Conservation (phyloP, 92 coral and sea anemone genomes). For the Blastomussa wellsi region DNA sequence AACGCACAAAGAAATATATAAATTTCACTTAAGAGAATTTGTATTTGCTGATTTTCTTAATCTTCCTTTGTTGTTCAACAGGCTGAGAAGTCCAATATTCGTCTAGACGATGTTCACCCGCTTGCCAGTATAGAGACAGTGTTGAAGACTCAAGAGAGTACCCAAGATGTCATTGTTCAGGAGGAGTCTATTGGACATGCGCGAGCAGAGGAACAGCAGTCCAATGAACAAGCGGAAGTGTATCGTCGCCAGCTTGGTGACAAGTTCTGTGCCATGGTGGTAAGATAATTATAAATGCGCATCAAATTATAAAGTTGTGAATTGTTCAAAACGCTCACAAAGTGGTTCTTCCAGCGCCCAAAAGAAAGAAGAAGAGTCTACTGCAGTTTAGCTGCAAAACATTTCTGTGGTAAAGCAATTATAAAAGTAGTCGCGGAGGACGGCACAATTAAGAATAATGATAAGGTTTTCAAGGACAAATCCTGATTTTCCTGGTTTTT, state of each 20-base stretch:
- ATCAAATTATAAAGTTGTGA: not conserved
- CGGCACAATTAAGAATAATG: no score
- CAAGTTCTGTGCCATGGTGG: slow-evolving; percentile 88
- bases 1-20: not conserved
- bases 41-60: not conserved
- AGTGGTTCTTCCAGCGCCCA: not conserved
- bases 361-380: not conserved
- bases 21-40: not conserved
- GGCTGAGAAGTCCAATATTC: slow-evolving; percentile 90
- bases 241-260: slow-evolving; percentile 88
- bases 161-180: slow-evolving; percentile 82
- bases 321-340: not conserved
- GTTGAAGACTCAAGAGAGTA: slow-evolving; percentile 76
- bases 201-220: slow-evolving; percentile 84
- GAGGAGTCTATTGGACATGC: slow-evolving; percentile 89
- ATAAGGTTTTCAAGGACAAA: not conserved
- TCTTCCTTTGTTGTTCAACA: slow-evolving; percentile 22
- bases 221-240: slow-evolving; percentile 66
- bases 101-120: slow-evolving; percentile 75
- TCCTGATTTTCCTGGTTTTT: not conserved
- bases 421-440: no score
- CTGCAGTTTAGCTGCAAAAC: not conserved
- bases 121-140: slow-evolving; percentile 71
- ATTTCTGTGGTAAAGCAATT: not conserved
- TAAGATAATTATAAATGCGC: slow-evolving; percentile 45